phyloP scores from a whole-genome alignment of 64 coral and sea anemone genomes.

The Dendronephthya gigantea region DNA sequence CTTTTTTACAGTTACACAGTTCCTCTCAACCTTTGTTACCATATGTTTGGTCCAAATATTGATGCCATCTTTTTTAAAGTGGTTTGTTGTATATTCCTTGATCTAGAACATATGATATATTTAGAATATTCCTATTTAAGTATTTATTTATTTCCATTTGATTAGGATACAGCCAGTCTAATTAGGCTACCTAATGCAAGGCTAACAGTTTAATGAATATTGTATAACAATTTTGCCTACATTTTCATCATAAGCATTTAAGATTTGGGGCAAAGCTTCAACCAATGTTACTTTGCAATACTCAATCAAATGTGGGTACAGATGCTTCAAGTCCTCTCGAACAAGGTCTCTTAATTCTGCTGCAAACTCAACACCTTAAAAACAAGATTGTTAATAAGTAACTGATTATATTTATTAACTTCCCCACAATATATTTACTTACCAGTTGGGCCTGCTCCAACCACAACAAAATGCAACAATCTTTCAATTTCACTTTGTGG shows the following conservation, averaged over 20 bases:
- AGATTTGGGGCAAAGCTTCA: not conserved
- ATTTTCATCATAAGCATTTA: slow-evolving; percentile 15
- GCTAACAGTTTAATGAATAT: too few species aligned
- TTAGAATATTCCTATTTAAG: not conserved
- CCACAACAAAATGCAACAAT: slow-evolving; percentile 4
- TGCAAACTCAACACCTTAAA: slow-evolving; percentile 11
- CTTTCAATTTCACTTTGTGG: not conserved
- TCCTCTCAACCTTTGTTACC: slow-evolving; percentile 10
- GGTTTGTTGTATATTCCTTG: not conserved
- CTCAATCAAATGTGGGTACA: slow-evolving; percentile 8
- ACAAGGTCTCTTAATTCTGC: not conserved
- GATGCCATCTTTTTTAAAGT: slow-evolving; percentile 17
- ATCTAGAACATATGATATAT: not conserved
- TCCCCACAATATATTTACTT: not conserved
- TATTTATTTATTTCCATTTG: too few species aligned
- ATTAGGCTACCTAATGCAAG: too few species aligned
- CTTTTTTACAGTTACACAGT: not conserved
- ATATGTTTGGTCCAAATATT: slow-evolving; percentile 13
- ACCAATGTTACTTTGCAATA: slow-evolving; percentile 18
- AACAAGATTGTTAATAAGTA: not conserved
- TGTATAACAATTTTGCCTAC: not conserved
- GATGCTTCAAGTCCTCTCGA: not conserved
- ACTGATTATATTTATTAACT: not conserved
- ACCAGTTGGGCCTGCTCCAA: slow-evolving; percentile 1
- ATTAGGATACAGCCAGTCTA: too few species aligned